Base-by-base conservation (phyloP, 1,140 invertebrate genomes). In the Heliothis subflexa region DNA sequence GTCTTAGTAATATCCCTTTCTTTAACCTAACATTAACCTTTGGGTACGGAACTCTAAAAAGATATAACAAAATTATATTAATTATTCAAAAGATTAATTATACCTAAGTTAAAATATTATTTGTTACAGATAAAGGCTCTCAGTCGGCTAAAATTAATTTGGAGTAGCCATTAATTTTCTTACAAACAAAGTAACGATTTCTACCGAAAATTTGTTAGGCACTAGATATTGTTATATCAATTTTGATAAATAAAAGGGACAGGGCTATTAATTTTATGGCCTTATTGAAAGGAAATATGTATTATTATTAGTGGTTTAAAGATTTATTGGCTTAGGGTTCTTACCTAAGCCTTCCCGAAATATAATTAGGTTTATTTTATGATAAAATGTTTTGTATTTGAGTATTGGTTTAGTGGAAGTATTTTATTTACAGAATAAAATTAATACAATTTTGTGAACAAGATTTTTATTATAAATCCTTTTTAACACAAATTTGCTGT, bases 121-220 rank as follows among this genome's bases (percentile, higher is more conserved):
- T 84, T 66, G 74, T 61, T 52, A 71, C 76, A 73, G 73, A 87
- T 87, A 83, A 82, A 80, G 82, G 81, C 25, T 78, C 40, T 33
- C 77, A 81, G 81, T 84, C 73, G 66, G 78, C 78, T 77, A 78
- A 83, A 84, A 89, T 89, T 88, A 89, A 86, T 86, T 85, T 84
- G 68, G 82, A 86, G 81, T 85, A 73, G 76, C 83, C 85, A 86
- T 86, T 88, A 86, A 88, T 88, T 88, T 86, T 83, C 73, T 78
- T 61, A 62, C 78, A 82, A 81, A 88, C 78, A 82, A 81, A 88
- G 80, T 88, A 85, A 75, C 80, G 83, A 85, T 88, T 87, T 77
- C 79, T 47, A 49, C 62, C 62, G 81, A 73, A 80, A 86, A 81
- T 84, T 82, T 78, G 80, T 76, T 81, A 40, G 33, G 33, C 33